Base-by-base conservation (phyloP, 2,888 invertebrate species). In the Drosophila ustulata region DNA sequence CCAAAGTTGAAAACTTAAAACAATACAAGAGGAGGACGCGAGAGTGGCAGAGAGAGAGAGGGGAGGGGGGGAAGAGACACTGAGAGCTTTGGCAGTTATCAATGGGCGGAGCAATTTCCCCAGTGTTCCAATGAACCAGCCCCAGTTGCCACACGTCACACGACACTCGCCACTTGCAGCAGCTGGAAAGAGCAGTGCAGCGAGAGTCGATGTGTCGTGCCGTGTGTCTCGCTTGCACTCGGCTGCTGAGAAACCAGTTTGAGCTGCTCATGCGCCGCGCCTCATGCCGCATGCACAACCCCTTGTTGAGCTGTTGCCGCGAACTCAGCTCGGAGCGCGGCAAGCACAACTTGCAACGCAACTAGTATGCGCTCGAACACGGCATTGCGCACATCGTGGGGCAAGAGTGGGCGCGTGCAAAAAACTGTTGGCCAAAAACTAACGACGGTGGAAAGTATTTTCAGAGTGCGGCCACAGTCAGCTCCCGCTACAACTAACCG, bases 331-430 rank as follows among this genome's bases (percentile, higher is more conserved):
- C 56, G 32, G 46, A 62, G 50, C 66, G 57, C 41, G 49, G 63
- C 23, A 70, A 81, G 76, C 72, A 77, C 80, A 81, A 85, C 82
- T 84, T 83, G 82, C 90, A 91, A 91, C 81, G 78, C 89, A 91
- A 91, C 92, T 90, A 91, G 91, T 91, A 90, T 92, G 91, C 91
- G 91, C 89, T 92, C 91, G 91, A 91, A 90, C 92, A 89, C 86
- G 90, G 91, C 83, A 90, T 90, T 83, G 91, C 89, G 90, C 90
- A 89, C 91, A 91, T 91, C 92, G 85, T 78, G 77, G 30, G 78
- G 84, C 84, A 78, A 90, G 88, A 88, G 88, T 82, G 87, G 88
- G 89, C 88, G 86, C 88, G 86, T 91, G 88, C 83, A 78, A 85
- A 90, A 32, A 37, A n/a, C n/a, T 37, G 30, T 30, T 5, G 79